Percentiles rank a stretch among this genome's conserved stretches.
Evolutionary conservation across 1,140 invertebrate genomes (phyloP).

Genomic region (Marisa cornuarietis): DNA sequence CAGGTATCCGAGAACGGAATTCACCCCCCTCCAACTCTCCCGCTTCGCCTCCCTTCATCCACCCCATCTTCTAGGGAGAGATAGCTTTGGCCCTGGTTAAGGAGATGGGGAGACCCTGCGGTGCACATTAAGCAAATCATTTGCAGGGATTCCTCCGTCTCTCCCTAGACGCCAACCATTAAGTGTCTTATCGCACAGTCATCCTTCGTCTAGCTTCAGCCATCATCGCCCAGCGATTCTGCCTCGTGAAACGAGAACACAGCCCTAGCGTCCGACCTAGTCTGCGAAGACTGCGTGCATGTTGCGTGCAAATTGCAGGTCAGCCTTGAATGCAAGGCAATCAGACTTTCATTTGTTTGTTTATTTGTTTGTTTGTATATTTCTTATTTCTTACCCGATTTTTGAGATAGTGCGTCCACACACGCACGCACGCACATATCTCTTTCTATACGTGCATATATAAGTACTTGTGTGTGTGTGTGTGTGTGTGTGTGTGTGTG

Average conservation of each 20-base stretch:
- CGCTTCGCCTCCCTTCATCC: too few species aligned
- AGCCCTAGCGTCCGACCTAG: not conserved
- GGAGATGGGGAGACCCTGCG: not conserved
- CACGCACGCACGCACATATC: conserved; percentile 8
- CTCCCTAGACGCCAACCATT: not conserved
- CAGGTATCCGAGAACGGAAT: too few species aligned
- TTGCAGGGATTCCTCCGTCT: not conserved
- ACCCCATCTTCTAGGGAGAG: not conserved
- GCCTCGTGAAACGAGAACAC: not conserved
- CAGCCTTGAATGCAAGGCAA: not conserved
- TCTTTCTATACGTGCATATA: not conserved
- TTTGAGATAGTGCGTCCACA: not conserved
- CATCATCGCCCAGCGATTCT: not conserved
- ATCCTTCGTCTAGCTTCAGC: conserved; percentile 2
- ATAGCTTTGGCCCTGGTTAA: not conserved
- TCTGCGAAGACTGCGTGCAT: not conserved
- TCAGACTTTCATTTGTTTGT: not conserved
- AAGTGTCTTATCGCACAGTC: not conserved
- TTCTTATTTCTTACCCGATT: not conserved
- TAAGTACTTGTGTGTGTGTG: too few species aligned
- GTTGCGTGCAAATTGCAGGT: not conserved
- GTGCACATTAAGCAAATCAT: not conserved
- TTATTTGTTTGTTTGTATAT: too few species aligned
- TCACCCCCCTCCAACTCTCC: too few species aligned
- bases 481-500: too few species aligned